These are phyloP conservation scores for Nomia melanderi DNA, from an alignment of 1,140 invertebrate genomes.

Conservation along the genomic window DNA sequence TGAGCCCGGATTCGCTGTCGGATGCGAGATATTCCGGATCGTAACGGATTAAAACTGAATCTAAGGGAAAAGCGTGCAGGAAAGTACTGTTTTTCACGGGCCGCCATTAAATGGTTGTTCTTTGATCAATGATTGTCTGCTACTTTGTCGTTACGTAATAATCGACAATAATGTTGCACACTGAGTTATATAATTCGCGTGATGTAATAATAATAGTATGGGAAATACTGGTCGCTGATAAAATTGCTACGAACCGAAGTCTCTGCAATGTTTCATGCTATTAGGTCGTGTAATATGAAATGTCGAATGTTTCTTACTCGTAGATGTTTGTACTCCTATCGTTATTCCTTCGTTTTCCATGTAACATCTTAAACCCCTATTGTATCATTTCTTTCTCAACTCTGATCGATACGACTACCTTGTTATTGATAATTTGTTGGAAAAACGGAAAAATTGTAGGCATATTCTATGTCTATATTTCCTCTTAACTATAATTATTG, in stretches of 20 bases:
- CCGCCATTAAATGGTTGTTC: neutral
- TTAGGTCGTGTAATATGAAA: too few species aligned
- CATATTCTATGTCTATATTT: too few species aligned
- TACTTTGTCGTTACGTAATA: constrained; percentile 2
- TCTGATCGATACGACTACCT: too few species aligned
- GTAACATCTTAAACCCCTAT: too few species aligned
- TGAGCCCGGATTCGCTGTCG: neutral
- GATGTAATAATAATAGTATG: neutral
- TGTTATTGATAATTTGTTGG: too few species aligned
- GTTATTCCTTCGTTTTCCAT: too few species aligned
- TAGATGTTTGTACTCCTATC: too few species aligned
- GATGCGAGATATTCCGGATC: too few species aligned
- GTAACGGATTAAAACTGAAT: neutral
- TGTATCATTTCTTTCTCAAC: too few species aligned
- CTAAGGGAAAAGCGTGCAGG: neutral
- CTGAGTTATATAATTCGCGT: neutral
- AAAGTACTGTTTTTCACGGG: neutral
- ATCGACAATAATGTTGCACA: neutral
- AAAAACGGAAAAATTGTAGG: too few species aligned
- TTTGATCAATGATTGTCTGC: neutral
- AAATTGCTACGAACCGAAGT: neutral
- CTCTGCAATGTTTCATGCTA: neutral
- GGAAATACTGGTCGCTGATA: neutral
- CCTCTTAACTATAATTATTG: too few species aligned
- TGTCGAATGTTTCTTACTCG: too few species aligned